phyloP scores from a whole-genome alignment of 2,797 vertebrate species.

The Morus bassanus region DNA sequence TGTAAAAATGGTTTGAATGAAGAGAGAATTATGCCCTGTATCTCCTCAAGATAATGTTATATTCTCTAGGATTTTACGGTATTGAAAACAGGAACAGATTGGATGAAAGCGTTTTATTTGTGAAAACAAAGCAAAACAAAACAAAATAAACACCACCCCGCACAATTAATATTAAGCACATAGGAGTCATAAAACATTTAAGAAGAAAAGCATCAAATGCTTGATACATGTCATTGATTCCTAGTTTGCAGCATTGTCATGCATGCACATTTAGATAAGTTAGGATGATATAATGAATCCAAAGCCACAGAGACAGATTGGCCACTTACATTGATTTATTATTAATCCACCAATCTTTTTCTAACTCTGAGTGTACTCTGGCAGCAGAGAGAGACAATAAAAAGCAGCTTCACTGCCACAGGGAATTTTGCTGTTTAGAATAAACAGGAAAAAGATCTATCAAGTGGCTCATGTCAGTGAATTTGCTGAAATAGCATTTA shows the following conservation, averaged over 20 bases:
- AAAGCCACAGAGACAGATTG: background rate
- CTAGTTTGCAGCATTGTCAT: background rate
- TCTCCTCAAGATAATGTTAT: background rate
- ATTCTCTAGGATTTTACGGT: background rate
- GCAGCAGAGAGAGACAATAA: background rate
- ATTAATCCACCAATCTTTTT: background rate
- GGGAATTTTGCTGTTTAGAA: background rate
- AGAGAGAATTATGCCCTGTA: background rate
- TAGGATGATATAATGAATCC: background rate
- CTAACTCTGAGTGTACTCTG: background rate
- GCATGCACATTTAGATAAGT: background rate
- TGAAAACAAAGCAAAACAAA: background rate
- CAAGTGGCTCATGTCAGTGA: background rate
- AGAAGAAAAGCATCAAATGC: background rate
- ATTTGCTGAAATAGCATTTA: constrained; percentile 52
- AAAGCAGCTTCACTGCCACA: background rate
- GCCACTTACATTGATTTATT: background rate
- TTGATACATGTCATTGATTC: accelerated
- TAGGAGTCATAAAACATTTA: background rate
- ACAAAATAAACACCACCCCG: accelerated
- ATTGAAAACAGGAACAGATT: background rate
- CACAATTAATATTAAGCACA: background rate
- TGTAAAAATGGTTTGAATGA: background rate
- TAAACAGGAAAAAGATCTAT: background rate
- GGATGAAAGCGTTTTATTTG: background rate